Evolutionary conservation across 2,797 vertebrate genomes (phyloP).

Genomic region (Brotogeris chrysoptera): DNA sequence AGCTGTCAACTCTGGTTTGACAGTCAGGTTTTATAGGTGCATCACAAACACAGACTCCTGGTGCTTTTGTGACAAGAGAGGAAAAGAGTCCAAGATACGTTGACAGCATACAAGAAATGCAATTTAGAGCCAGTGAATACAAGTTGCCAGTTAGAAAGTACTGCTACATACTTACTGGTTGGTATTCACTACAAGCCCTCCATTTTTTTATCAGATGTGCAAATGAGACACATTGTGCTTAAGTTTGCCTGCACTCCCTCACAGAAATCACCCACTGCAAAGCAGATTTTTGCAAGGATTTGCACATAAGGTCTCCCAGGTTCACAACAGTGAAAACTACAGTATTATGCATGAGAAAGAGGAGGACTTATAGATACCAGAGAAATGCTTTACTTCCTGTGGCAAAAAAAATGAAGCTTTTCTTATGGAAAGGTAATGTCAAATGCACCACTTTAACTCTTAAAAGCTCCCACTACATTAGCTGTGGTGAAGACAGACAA

Average conservation of each 20-base stretch:
- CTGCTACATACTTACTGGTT: background rate
- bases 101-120: background rate
- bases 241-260: background rate
- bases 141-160: background rate
- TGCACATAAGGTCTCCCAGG: background rate
- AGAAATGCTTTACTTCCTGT: background rate
- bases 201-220: background rate
- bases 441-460: background rate
- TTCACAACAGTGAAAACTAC: background rate
- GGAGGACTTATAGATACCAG: background rate
- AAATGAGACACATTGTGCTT: background rate
- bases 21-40: background rate
- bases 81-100: background rate
- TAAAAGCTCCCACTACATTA: background rate
- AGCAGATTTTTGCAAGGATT: background rate
- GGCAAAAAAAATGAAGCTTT: background rate
- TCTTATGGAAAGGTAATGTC: background rate
- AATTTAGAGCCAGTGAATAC: background rate
- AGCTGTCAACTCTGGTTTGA: constrained; percentile 23
- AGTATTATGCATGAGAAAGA: background rate
- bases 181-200: background rate
- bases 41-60: background rate
- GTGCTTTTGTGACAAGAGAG: background rate
- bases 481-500: background rate
- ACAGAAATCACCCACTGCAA: background rate